Evolutionary conservation across 2,797 vertebrate genomes (phyloP).

Genomic region (Falco cherrug): DNA sequence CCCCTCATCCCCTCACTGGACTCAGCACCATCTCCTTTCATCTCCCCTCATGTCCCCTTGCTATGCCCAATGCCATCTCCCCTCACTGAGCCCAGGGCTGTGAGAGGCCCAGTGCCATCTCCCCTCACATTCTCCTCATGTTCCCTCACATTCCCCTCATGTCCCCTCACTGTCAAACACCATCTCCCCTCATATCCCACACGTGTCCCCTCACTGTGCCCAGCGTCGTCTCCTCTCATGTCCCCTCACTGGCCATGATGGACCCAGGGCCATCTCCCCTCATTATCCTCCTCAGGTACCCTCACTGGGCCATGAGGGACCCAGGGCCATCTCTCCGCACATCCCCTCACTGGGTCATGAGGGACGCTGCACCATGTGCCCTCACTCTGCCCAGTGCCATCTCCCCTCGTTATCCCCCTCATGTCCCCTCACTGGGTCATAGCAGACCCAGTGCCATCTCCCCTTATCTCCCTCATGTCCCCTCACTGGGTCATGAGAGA

Average conservation of each 20-base stretch:
- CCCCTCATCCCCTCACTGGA: neutral
- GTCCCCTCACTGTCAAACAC: neutral
- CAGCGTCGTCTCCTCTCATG: fast-evolving
- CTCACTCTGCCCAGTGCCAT: too few species aligned
- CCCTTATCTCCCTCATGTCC: neutral
- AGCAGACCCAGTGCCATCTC: neutral
- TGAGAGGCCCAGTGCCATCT: neutral
- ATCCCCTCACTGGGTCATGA: too few species aligned
- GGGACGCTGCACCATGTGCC: too few species aligned
- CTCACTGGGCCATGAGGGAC: neutral
- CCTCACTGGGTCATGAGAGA: neutral
- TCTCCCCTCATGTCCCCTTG: too few species aligned
- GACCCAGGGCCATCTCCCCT: too few species aligned
- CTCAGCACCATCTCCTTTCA: neutral
- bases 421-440: neutral
- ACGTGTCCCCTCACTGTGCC: neutral
- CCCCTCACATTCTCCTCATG: too few species aligned
- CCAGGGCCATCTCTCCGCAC: neutral
- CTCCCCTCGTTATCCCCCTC: too few species aligned
- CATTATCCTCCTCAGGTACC: too few species aligned
- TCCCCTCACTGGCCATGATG: too few species aligned
- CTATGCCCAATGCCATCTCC: neutral
- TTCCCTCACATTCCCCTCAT: too few species aligned
- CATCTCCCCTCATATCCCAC: too few species aligned
- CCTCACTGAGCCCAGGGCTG: too few species aligned